phyloP scores from a whole-genome alignment of 2,888 invertebrate genomes.

The Xestia rhomboidea region DNA sequence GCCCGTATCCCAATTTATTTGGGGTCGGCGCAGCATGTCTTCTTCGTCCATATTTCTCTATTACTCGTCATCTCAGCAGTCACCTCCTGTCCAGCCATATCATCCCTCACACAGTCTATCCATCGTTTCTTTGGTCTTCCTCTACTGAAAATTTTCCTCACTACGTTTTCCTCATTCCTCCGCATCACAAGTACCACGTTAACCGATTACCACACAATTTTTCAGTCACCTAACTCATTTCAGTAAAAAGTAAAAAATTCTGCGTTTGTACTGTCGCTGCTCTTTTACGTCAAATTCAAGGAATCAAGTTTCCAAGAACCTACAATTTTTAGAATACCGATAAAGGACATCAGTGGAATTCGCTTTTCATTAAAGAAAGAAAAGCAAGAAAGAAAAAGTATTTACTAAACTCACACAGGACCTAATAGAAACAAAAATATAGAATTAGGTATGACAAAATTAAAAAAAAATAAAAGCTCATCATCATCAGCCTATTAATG shows the following conservation, averaged over 20 bases:
- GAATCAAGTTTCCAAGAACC: not conserved
- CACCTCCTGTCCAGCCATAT: not conserved
- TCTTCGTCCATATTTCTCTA: not conserved
- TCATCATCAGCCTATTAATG: too few species aligned
- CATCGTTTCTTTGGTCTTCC: not conserved
- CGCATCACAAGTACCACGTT: not conserved
- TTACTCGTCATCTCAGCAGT: not conserved
- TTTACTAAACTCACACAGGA: too few species aligned
- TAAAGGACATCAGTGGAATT: not conserved
- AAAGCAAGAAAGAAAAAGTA: too few species aligned
- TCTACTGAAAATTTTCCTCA: not conserved
- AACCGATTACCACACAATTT: not conserved
- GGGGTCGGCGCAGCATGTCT: not conserved
- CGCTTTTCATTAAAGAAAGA: too few species aligned
- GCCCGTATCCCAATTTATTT: not conserved
- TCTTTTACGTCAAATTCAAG: slow-evolving; percentile 6
- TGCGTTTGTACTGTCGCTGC: not conserved
- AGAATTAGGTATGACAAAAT: too few species aligned
- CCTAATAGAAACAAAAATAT: too few species aligned
- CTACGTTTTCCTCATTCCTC: not conserved
- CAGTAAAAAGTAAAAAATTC: not conserved
- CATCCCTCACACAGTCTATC: not conserved
- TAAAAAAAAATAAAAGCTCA: too few species aligned
- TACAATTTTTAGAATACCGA: not conserved
- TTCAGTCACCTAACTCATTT: not conserved